Evolutionary conservation across 2,888 invertebrate genomes (phyloP), one percentile per base, ranked within the genome.

Genomic region (Clunio marinus): DNA sequence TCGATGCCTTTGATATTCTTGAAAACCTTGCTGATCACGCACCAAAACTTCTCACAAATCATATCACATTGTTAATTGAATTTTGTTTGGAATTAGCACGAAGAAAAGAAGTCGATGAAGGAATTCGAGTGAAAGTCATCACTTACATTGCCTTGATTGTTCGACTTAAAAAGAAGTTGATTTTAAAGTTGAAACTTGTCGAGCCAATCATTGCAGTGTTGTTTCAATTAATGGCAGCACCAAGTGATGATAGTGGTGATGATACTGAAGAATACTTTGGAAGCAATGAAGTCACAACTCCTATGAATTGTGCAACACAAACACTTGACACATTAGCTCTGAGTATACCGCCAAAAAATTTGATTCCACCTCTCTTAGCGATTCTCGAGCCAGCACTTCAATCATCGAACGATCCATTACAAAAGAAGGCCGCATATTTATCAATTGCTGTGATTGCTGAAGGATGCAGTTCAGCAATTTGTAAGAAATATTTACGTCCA

Each of bases 361-460:
- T 91, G 20, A 83, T 91, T 71, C 86, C 87, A 25, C 84, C 85
- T 73, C 77, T 91, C 76, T 83, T 91, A 77, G 77, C 79, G 69
- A 77, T 83, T 69, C 81, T 89, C 8, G 87, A 88, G 73, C 84
- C 86, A 4, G 85, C 86, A 1, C 75, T 91, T 25, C 81, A 83
- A 72, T 84, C 83, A 59, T 55, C 55, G 3, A 77, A 77, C 8
- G 83, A 88, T 73, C 80, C 84, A 8, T 82, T 84, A 71, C 82
- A 83, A 1, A 85, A 88, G 71, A 87, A 88, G 74, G 89, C 88
- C 5, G 86, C 87, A 1, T 90, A 86, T 76, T 77, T 89, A 41
- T 83, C 88, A 15, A 81, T 91, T 75, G 90, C 89, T 20, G 87
- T 90, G 22, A 80, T 88, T 70, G 86, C 88, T 1, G 91, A 91